Percentiles rank a stretch among this genome's conserved stretches.
These are phyloP conservation scores for Characodon lateralis DNA, from an alignment of 2,797 vertebrate genomes.

Conservation along the genomic window DNA sequence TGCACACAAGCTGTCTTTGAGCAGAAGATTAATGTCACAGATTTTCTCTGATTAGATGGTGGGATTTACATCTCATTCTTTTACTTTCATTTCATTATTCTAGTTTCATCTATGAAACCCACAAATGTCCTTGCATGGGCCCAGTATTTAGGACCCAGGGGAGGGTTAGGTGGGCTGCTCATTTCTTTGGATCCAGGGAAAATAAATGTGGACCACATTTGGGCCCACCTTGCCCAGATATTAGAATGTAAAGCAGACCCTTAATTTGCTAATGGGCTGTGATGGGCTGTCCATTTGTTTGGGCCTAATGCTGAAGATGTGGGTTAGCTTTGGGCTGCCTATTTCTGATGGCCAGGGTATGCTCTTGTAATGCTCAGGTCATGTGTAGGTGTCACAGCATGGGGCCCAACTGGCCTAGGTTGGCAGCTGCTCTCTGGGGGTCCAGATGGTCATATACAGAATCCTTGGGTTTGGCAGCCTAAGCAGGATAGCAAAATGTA, in stretches of 20 bases:
- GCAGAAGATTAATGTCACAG: conserved; percentile 11
- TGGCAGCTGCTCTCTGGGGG: no score
- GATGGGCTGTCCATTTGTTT: not conserved
- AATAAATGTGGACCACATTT: not conserved
- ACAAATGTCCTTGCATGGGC: not conserved
- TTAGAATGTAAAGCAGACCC: not conserved
- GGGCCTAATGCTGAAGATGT: not conserved
- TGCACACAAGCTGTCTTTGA: conserved; percentile 15
- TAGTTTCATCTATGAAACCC: not conserved
- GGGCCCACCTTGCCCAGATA: not conserved
- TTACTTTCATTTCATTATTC: conserved; percentile 1
- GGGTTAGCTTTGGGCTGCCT: not conserved
- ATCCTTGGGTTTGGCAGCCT: no score
- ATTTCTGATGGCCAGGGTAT: not conserved
- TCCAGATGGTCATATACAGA: no score
- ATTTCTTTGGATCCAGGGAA: not conserved
- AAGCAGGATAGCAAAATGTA: not conserved
- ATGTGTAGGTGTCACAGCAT: not conserved
- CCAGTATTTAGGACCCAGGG: not conserved
- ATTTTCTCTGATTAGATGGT: conserved; percentile 5
- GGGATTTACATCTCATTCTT: conserved; percentile 9
- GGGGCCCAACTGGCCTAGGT: no score
- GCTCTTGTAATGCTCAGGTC: not conserved
- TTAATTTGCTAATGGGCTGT: not conserved
- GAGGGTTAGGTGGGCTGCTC: not conserved